These are phyloP conservation scores for Lepus americanus DNA, from an alignment of 2,113 vertebrate genomes.

Conservation along the genomic window DNA sequence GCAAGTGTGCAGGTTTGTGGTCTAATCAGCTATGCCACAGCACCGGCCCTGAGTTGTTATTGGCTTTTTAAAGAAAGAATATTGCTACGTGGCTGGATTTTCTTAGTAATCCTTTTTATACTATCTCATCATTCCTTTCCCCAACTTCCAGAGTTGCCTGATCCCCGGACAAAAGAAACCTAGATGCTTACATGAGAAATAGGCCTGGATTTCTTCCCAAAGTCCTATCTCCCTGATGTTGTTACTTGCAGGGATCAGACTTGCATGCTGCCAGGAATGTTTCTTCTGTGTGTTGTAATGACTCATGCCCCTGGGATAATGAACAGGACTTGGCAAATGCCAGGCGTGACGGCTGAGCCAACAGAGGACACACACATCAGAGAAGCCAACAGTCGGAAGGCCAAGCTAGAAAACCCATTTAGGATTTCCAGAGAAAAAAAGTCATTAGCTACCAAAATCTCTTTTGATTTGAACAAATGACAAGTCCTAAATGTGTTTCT, in stretches of 20 bases:
- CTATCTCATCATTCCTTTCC: background rate
- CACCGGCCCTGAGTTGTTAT: too few relatives aligned
- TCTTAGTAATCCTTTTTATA: background rate
- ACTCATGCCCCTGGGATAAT: slow-evolving; percentile 44
- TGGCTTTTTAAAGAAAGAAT: slow-evolving; percentile 10
- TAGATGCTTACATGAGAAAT: background rate
- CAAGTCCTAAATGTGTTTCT: background rate
- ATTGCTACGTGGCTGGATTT: background rate
- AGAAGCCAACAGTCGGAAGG: background rate
- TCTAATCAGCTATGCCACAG: too few relatives aligned
- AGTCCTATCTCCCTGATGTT: background rate
- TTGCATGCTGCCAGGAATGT: slow-evolving; percentile 34
- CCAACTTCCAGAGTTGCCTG: background rate
- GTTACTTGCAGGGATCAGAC: background rate
- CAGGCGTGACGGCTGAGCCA: background rate
- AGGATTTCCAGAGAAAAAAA: slow-evolving; percentile 17
- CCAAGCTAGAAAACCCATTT: background rate
- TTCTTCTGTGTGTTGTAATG: slow-evolving; percentile 68
- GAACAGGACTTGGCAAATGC: slow-evolving; percentile 61
- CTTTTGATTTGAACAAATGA: slow-evolving; percentile 43
- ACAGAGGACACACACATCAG: background rate
- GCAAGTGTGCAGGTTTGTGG: too few relatives aligned
- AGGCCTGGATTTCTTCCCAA: background rate
- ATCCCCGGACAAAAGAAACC: background rate
- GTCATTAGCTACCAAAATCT: background rate